Percentiles rank a stretch among this genome's conserved stretches.
Evolutionary conservation across 2,888 invertebrate genomes (phyloP).

Genomic region (Halictus ligatus): DNA sequence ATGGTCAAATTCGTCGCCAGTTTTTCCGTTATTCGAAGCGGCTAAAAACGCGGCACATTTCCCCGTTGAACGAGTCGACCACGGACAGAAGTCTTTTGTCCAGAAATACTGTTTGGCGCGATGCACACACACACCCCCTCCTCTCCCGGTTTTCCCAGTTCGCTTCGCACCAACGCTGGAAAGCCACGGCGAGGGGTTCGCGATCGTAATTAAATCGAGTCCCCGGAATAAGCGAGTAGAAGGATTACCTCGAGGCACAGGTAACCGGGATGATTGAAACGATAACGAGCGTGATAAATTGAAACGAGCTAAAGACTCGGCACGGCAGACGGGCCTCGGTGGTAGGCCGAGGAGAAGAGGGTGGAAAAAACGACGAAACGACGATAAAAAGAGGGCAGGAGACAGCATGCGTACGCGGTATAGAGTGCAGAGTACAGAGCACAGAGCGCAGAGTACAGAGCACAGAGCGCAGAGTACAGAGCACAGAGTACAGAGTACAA

Average conservation of each 20-base stretch:
- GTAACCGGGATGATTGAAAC: slow-evolving; percentile 22
- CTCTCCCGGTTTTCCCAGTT: neutral
- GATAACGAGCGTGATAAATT: slow-evolving; percentile 45
- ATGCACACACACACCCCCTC: no score
- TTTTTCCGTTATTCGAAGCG: neutral
- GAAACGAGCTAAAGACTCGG: slow-evolving; percentile 3
- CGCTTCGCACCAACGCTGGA: neutral
- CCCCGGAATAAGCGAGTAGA: neutral
- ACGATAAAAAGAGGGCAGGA: neutral
- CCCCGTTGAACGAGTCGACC: neutral
- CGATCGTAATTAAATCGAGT: neutral
- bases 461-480: neutral
- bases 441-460: neutral
- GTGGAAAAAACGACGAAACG: neutral
- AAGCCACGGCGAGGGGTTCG: neutral
- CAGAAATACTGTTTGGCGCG: slow-evolving; percentile 1
- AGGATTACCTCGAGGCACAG: neutral
- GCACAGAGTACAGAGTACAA: neutral
- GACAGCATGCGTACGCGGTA: neutral
- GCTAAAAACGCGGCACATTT: neutral
- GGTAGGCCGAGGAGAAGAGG: neutral
- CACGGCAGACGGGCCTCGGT: no score
- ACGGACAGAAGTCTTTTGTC: neutral
- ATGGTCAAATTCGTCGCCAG: neutral
- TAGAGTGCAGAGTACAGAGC: neutral